phyloP scores from a whole-genome alignment of 2,797 vertebrate genomes.

The Salarias fasciatus region DNA sequence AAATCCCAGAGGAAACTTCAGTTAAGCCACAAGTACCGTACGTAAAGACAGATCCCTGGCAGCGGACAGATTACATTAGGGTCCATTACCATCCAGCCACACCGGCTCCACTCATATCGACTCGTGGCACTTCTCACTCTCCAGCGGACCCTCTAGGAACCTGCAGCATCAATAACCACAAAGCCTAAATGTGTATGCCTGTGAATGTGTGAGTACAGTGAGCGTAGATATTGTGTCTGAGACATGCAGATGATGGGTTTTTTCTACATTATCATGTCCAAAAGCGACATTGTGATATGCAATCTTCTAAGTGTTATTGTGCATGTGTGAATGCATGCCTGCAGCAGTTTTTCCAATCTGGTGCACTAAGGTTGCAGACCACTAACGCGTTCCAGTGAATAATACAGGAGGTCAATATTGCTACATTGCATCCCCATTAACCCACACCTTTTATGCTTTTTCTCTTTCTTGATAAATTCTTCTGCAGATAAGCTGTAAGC shows the following conservation, averaged over 20 bases:
- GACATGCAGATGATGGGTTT: conserved; percentile 10
- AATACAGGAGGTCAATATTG: not conserved
- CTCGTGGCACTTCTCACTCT: conserved; percentile 46
- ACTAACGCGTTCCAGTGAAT: conserved; percentile 1
- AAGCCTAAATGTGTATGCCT: conserved; percentile 24
- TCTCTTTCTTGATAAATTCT: conserved; percentile 5
- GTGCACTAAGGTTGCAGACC: conserved; percentile 24
- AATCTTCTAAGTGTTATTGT: not conserved
- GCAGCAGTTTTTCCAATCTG: conserved; percentile 21
- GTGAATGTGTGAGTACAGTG: conserved; percentile 11
- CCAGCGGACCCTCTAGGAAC: conserved; percentile 39
- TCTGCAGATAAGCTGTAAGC: conserved; percentile 30
- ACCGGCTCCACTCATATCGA: conserved; percentile 69
- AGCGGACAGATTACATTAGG: conserved; percentile 37
- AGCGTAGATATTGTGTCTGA: conserved; percentile 9
- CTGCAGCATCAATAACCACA: conserved; percentile 59
- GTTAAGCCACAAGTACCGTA: conserved; percentile 3
- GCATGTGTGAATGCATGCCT: conserved; percentile 28
- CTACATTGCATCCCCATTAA: not conserved
- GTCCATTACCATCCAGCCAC: conserved; percentile 64
- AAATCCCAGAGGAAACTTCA: conserved; percentile 15
- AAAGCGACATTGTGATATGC: not conserved
- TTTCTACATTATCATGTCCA: not conserved
- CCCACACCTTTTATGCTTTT: not conserved
- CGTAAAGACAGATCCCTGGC: conserved; percentile 31